Conservation (phyloP, 2,113 vertebrate species). For the Equus przewalskii region DNA sequence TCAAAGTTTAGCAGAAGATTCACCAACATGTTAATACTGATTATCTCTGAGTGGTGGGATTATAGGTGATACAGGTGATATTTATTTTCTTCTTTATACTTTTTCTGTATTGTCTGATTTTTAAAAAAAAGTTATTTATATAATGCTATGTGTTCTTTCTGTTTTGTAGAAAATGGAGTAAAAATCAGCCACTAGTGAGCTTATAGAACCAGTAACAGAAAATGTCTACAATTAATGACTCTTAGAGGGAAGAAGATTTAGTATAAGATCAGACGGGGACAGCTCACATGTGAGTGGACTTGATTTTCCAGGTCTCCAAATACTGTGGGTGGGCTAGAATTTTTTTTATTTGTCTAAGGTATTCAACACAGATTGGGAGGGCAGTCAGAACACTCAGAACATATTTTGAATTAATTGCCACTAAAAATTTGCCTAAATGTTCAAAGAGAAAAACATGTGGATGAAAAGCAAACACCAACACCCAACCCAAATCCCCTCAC, state of each 20-base stretch:
- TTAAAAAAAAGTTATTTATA: not conserved
- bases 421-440: slow-evolving; percentile 34
- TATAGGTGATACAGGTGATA: not conserved
- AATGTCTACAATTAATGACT: slow-evolving; percentile 19
- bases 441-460: slow-evolving; percentile 29
- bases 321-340: not conserved
- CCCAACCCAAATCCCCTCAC: slow-evolving; percentile 32
- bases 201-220: not conserved
- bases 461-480: not conserved
- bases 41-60: not conserved
- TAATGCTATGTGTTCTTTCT: not conserved
- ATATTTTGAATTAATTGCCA: slow-evolving; percentile 15
- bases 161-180: slow-evolving; percentile 16
- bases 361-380: slow-evolving; percentile 33
- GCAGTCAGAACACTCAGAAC: not conserved
- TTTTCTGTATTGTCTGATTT: slow-evolving; percentile 7
- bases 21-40: not conserved
- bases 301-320: slow-evolving; percentile 37
- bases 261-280: not conserved
- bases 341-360: not conserved
- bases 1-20: slow-evolving; percentile 29
- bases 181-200: not conserved
- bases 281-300: not conserved
- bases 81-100: slow-evolving; percentile 13
- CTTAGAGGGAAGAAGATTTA: not conserved